Evolutionary conservation across 2,113 vertebrate species (phyloP).

Genomic region (Sapayoa aenigma): DNA sequence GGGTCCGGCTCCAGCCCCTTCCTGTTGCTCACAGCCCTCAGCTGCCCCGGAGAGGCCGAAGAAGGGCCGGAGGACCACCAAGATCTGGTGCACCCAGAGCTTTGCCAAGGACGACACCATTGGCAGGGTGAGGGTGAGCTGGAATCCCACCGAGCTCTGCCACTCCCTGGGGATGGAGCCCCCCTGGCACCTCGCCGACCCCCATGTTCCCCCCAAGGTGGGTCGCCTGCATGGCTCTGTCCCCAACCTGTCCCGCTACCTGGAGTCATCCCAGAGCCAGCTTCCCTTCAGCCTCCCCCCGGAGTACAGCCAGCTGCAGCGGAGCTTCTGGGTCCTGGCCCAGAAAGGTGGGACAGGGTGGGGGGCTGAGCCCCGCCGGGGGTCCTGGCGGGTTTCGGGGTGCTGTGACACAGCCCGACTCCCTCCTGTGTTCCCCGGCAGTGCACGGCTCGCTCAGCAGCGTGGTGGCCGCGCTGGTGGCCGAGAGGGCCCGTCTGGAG

Average conservation of each 20-base stretch:
- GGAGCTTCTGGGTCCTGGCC: slow-evolving; percentile 83
- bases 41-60: slow-evolving; percentile 81
- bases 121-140: slow-evolving; percentile 73
- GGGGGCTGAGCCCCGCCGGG: accelerated
- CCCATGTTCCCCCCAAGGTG: neutral
- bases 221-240: slow-evolving; percentile 78
- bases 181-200: neutral
- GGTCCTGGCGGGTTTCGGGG: accelerated
- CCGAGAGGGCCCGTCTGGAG: slow-evolving; percentile 62
- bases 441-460: slow-evolving; percentile 76
- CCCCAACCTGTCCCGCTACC: slow-evolving; percentile 86
- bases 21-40: neutral
- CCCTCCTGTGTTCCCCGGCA: neutral
- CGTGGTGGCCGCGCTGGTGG: slow-evolving; percentile 53
- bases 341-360: slow-evolving; percentile 75
- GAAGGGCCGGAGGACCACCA: slow-evolving; percentile 78
- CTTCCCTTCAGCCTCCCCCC: slow-evolving; percentile 75
- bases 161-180: accelerated
- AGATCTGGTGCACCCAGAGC: slow-evolving; percentile 82
- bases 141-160: neutral
- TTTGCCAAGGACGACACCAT: slow-evolving; percentile 86
- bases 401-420: accelerated
- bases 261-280: slow-evolving; percentile 82
- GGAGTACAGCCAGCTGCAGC: slow-evolving; percentile 86
- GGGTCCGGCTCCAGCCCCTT: neutral